Base-by-base conservation (phyloP, 2,113 vertebrate species). In the Heptranchias perlo region DNA sequence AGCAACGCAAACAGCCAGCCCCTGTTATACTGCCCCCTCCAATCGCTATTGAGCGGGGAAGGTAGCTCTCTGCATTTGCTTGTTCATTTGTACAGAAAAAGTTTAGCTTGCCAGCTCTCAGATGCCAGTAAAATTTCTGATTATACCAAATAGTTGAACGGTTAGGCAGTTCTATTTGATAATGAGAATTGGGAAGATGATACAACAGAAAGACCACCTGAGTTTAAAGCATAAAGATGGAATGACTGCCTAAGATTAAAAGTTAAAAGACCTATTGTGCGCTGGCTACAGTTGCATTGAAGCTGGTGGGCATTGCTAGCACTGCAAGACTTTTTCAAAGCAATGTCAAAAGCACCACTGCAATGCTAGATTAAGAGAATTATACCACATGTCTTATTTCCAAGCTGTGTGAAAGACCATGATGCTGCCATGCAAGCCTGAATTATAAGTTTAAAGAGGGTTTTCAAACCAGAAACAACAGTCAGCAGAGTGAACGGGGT, bases 381-480 rank as follows among this genome's bases (percentile, higher is more conserved):
- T 39, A 39, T 62, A 47, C 89, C 35, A 93, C 35, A 64, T 93
- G 58, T 93, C 89, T 93, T 93, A 93, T 64, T 93, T 82, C 89
- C 89, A 93, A n/a, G 58, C 58, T 93, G 35, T 62, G 58, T 93
- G 89, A 93, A 93, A 93, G 89, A 64, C 58, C 89, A 93, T 64
- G 89, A 93, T 93, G 31, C 89, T 93, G 61, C 89, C 89, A 62
- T 93, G 89, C 89, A 64, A 39, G 89, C 58, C 89, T 93, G 89
- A 93, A 61, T 93, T 93, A 64, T 82, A 93, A 64, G n/a, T 93
- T 93, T 62, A 93, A 93, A 93, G 89, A 93, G 89, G 64, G 89
- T 93, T 93, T 62, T 93, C 89, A 93, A 93, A 93, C 58, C n/a
- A 93, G 58, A 93, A 93, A 93, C 58, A 69, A 95, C 64, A 67